Evolutionary conservation across 2,797 vertebrate species (phyloP).

Genomic region (Pyrocephalus nanus): DNA sequence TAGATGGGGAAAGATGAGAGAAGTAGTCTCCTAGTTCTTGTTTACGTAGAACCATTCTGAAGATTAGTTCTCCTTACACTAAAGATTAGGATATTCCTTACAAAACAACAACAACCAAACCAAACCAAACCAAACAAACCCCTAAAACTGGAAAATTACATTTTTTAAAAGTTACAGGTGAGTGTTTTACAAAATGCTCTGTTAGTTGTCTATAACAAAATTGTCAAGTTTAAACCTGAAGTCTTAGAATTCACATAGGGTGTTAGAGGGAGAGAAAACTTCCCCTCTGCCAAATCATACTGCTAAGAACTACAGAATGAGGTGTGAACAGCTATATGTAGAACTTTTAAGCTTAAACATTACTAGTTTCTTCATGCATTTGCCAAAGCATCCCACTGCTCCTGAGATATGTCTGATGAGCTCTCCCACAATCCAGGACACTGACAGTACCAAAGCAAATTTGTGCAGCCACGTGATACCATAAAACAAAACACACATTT

Average conservation of each 20-base stretch:
- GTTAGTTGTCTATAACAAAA: neutral
- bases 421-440: neutral
- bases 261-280: neutral
- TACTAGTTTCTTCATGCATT: neutral
- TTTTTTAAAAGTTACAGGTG: neutral
- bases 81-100: neutral
- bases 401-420: neutral
- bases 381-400: neutral
- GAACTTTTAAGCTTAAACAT: neutral
- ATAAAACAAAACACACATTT: neutral
- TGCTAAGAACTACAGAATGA: neutral
- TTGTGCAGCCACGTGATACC: neutral
- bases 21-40: neutral
- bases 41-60: neutral
- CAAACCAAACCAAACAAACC: neutral
- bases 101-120: neutral
- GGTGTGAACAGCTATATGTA: neutral
- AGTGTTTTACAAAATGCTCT: neutral
- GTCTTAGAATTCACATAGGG: neutral
- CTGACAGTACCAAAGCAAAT: neutral
- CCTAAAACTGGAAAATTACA: neutral
- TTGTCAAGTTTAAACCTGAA: neutral
- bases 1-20: neutral
- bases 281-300: neutral
- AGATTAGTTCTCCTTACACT: neutral